Conservation (phyloP, 2,888 invertebrate species). For the Cephus nigrinus region DNA sequence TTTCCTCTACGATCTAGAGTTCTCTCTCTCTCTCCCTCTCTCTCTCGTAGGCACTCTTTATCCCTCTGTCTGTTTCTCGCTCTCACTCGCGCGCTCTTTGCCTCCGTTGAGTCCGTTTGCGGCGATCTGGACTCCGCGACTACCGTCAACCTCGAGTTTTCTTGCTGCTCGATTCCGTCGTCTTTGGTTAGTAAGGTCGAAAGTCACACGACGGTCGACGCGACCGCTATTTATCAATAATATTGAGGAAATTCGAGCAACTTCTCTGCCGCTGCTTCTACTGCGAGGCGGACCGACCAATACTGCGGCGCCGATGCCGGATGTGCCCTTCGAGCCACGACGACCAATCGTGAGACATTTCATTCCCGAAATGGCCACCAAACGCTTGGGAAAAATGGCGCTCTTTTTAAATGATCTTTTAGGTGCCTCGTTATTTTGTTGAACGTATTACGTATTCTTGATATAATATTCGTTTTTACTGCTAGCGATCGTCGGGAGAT, state of each 20-base stretch:
- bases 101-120: not conserved
- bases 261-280: constrained; percentile 44
- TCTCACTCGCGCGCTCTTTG: not conserved
- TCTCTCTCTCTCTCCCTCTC: not conserved
- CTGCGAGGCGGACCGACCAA: constrained; percentile 52
- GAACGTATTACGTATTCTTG: not conserved
- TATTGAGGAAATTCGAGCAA: constrained; percentile 48
- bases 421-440: not conserved
- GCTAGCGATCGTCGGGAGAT: not conserved
- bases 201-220: constrained; percentile 40
- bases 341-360: constrained; percentile 41
- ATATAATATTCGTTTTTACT: not conserved
- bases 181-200: constrained; percentile 22
- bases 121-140: not conserved
- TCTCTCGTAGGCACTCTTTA: constrained; percentile 10
- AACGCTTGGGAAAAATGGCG: not conserved
- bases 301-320: constrained; percentile 53
- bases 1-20: not conserved
- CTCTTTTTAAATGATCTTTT: not conserved
- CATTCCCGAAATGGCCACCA: constrained; percentile 1
- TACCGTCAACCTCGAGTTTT: constrained; percentile 19
- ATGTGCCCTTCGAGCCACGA: constrained; percentile 49
- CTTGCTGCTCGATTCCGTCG: constrained; percentile 31
- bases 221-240: constrained; percentile 51
- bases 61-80: not conserved